Evolutionary conservation across 2,113 vertebrate genomes (phyloP).

Genomic region (Hymenochirus boettgeri): DNA sequence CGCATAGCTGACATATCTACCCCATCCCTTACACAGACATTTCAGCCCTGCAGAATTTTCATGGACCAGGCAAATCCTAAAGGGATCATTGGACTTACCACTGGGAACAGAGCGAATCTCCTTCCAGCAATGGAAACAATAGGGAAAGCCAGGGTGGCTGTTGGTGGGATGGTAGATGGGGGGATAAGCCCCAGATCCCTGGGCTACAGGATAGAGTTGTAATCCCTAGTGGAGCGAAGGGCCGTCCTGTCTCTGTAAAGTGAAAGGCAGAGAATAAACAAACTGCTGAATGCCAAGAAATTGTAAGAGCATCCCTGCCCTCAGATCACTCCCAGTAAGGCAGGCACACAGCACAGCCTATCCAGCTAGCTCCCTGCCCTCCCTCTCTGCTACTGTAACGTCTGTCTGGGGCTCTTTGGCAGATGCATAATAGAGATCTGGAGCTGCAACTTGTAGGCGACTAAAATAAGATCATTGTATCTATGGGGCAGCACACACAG

Average conservation of each 20-base stretch:
- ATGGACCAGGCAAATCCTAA: too few species aligned
- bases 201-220: conserved; percentile 5
- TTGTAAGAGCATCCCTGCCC: conserved; percentile 1
- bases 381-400: background rate
- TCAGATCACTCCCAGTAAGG: background rate
- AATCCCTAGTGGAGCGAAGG: conserved; percentile 5
- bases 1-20: conserved; percentile 15
- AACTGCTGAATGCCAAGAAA: conserved; percentile 23
- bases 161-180: too few species aligned
- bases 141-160: background rate
- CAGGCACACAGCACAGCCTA: background rate
- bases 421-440: too few species aligned
- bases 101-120: too few species aligned
- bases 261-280: conserved; percentile 32
- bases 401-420: background rate
- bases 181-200: conserved; percentile 11
- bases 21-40: background rate
- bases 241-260: conserved; percentile 6
- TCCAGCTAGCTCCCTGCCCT: background rate
- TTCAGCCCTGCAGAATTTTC: too few species aligned
- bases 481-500: too few species aligned
- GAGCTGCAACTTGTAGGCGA: too few species aligned
- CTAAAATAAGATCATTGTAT: too few species aligned
- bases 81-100: too few species aligned
- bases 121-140: too few species aligned